Conservation (phyloP, 1,140 invertebrate genomes). For the Drosophila equinoxialis region DNA sequence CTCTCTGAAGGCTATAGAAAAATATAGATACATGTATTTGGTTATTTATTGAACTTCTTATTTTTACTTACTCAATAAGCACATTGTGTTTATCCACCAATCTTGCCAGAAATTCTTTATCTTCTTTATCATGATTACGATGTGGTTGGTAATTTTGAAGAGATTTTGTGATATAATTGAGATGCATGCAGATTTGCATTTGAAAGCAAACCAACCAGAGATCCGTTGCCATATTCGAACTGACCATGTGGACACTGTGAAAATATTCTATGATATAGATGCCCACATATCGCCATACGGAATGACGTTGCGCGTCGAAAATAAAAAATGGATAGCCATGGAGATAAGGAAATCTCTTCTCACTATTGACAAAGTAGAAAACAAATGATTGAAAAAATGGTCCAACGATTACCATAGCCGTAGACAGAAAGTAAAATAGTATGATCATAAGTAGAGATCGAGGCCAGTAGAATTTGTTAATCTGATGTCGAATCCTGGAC, state of each 20-base stretch:
- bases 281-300: neutral
- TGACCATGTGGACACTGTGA: constrained; percentile 15
- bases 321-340: neutral
- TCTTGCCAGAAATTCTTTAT: constrained; percentile 40
- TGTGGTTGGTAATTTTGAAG: constrained; percentile 43
- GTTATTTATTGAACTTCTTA: too few relatives aligned
- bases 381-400: constrained; percentile 37
- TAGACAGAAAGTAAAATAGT: constrained; percentile 33
- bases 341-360: constrained; percentile 39
- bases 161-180: constrained; percentile 38
- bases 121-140: constrained; percentile 13
- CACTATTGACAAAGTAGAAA: neutral
- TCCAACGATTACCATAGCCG: constrained; percentile 44
- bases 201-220: constrained; percentile 55
- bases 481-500: constrained; percentile 22
- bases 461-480: constrained; percentile 51
- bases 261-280: constrained; percentile 32
- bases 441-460: constrained; percentile 13
- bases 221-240: constrained; percentile 16
- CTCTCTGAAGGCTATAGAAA: constrained; percentile 34
- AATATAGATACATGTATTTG: neutral
- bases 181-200: constrained; percentile 57
- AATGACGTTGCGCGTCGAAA: neutral
- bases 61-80: constrained; percentile 39
- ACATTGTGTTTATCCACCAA: constrained; percentile 49